Base-by-base conservation (phyloP, 2,113 vertebrate genomes). In the Grallaria varia region DNA sequence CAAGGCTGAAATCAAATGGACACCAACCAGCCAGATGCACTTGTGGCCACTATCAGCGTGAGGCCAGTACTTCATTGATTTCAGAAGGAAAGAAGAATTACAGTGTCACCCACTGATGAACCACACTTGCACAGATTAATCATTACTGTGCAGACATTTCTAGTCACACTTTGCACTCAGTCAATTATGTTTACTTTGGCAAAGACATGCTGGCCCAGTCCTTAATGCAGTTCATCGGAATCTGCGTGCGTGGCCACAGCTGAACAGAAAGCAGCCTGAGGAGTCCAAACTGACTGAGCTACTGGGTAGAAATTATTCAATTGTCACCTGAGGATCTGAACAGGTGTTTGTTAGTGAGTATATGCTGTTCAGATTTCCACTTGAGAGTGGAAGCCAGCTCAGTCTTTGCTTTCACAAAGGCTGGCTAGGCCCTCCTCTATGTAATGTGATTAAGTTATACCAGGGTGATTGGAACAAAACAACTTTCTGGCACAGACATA, bases 31-130 rank as follows among this genome's bases (percentile, higher is more conserved):
- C 21, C 74, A 42, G 67, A 82, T 73, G 85, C 62, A 40, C 14
- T 39, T 0, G 0, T 1, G 1, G 49, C 25, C 5, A 4, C 19
- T 20, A 31, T 40, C 0, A 0, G 2, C 1, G 49, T 4, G 11
- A 35, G 44, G 63, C 64, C 73, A 60, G 40, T 1, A 45, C 35
- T 30, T 50, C 47, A 28, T 5, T 20, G 28, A 44, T 58, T 83
- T 56, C 82, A 44, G 2, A 42, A 31, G n/a, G 84, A 39, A 79
- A 87, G 58, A 69, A 45, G 53, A 69, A 80, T 60, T 64, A n/a
- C 49, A 27, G 59, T 27, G 72, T 93, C 86, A 76, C 75, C 85
- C 69, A 52, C 67, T 85, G 67, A 60, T 68, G 79, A 87, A 27
- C 53, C n/a, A 15, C 37, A n/a, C 53, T 91, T 40, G 50, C 90